Base-by-base conservation (phyloP, 2,888 invertebrate species). In the Diachrysia chrysitis region DNA sequence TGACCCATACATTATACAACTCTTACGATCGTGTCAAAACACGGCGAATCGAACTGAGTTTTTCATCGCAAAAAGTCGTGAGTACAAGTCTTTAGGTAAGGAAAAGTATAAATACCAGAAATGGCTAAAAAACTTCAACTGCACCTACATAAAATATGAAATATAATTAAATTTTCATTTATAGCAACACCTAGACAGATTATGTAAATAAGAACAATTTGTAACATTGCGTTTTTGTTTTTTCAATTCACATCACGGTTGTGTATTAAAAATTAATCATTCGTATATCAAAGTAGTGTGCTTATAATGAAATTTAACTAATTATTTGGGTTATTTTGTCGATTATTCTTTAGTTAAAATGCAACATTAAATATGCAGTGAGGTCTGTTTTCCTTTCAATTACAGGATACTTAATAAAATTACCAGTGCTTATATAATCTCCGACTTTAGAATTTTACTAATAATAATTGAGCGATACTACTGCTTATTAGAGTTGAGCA, bases 91-190 rank as follows among this genome's bases (percentile, higher is more conserved):
- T 42, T 42, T 42, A 21, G 21, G 19, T 51, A 51, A 51, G 48
- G 10, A 51, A 19, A 17, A 48, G 19, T 51, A 51, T 21, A 51
- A 51, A 51, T 12, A 48, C 48, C 48, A 51, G 12, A 19, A 48
- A 51, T 10, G 32, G 32, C 32, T 32, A 32, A 32, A 2, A 21
- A 17, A 51, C 42, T 42, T 42, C 48, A 51, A 10, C 48, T 51
- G 48, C 48, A 51, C 19, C 19, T 51, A 12, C 12, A 51, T 51
- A 51, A 51, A 19, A 19, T 1, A 51, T 51, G 48, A 56, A 4
- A 17, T 32, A 56, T n/a, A 63, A 67, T 75, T 78, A 65, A 73
- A 76, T 81, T 81, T 81, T 77, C 79, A 81, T 81, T 81, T 81
- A 68, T 81, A 75, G 79, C 71, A 67, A 70, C 66, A 75, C 57